Conservation (phyloP, 2,113 vertebrate genomes). For the Corythaixoides concolor region DNA sequence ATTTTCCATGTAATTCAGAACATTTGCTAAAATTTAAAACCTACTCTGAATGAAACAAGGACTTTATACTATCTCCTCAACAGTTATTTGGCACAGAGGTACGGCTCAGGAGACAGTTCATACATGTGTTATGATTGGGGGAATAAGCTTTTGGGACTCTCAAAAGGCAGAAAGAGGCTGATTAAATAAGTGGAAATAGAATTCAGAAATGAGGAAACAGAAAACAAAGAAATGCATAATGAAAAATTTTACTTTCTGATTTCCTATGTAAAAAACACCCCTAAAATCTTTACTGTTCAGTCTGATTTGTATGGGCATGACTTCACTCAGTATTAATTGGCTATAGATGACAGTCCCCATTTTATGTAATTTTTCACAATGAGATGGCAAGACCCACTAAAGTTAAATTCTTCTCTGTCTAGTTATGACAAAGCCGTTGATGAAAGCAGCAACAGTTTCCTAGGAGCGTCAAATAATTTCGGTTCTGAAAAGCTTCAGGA, state of each 20-base stretch:
- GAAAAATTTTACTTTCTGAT: not conserved
- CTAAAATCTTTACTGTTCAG: not conserved
- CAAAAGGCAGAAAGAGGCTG: conserved; percentile 4
- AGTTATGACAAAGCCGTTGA: not conserved
- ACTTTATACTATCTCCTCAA: not conserved
- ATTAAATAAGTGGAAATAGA: not conserved
- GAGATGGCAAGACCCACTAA: not conserved
- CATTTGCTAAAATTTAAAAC: conserved; percentile 35
- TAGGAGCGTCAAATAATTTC: not conserved
- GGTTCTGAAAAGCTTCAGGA: not conserved
- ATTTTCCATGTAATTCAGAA: conserved; percentile 23
- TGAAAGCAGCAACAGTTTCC: not conserved
- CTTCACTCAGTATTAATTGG: not conserved
- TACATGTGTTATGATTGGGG: not conserved
- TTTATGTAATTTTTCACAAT: not conserved
- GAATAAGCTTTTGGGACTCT: not conserved
- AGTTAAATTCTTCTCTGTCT: not conserved
- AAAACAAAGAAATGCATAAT: not conserved
- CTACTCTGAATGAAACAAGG: conserved; percentile 26
- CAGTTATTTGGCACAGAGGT: conserved; percentile 15
- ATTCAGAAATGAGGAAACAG: not conserved
- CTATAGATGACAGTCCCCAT: not conserved
- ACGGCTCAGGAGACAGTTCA: not conserved
- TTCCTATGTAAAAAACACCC: not conserved
- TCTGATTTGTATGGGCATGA: not conserved